Conservation (phyloP, 2,888 invertebrate genomes). For the Melitaea athalia region DNA sequence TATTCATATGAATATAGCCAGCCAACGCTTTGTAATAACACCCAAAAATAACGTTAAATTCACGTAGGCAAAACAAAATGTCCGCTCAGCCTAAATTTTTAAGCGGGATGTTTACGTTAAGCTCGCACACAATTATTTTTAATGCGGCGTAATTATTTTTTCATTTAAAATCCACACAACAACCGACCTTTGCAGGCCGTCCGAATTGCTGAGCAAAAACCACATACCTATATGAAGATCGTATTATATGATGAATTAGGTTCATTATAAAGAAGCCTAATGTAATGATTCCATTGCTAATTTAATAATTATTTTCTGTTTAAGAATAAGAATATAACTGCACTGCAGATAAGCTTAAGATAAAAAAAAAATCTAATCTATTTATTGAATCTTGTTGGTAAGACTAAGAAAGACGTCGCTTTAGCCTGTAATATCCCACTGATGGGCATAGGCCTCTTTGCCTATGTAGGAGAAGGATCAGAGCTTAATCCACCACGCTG, state of each 20-base stretch:
- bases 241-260: no score
- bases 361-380: no score
- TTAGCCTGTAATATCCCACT: no score
- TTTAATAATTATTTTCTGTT: no score
- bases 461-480: no score
- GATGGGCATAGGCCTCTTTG: no score
- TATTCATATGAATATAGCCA: no score
- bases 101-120: neutral
- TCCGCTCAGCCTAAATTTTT: slow-evolving; percentile 4
- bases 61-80: slow-evolving; percentile 15
- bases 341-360: no score
- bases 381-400: no score
- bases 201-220: slow-evolving; percentile 23
- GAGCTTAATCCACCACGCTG: no score
- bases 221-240: neutral
- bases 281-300: neutral
- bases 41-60: neutral
- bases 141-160: slow-evolving; percentile 30
- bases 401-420: no score
- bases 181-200: slow-evolving; percentile 7
- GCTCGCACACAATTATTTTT: slow-evolving; percentile 25
- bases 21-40: neutral
- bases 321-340: no score
- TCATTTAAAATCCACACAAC: slow-evolving; percentile 15
- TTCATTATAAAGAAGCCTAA: neutral